Evolutionary conservation across 1,140 invertebrate species (phyloP).

Genomic region (Melanaphis sacchari): DNA sequence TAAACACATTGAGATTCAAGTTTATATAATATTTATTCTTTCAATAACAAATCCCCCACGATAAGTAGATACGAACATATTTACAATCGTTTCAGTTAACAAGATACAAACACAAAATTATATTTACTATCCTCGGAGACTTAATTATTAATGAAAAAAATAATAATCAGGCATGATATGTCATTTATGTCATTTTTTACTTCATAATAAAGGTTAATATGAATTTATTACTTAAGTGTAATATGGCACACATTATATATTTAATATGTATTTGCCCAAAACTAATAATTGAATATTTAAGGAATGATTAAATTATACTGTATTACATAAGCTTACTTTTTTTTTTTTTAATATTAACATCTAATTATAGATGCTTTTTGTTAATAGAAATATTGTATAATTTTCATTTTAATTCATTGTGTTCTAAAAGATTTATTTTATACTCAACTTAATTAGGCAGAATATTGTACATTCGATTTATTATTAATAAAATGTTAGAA

Average conservation of each 20-base stretch:
- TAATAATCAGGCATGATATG: not conserved
- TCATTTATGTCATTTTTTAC: no score
- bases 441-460: not conserved
- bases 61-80: not conserved
- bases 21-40: not conserved
- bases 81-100: not conserved
- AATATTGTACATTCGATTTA: not conserved
- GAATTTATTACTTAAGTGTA: not conserved
- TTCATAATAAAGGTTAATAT: not conserved
- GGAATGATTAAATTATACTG: not conserved
- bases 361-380: not conserved
- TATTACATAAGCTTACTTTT: not conserved
- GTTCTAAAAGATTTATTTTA: not conserved
- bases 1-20: not conserved
- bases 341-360: no score
- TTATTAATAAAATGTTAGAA: not conserved
- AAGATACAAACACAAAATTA: not conserved
- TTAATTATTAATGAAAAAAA: not conserved
- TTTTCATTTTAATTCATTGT: not conserved
- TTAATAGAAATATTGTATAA: not conserved
- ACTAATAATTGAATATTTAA: not conserved
- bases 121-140: not conserved
- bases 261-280: not conserved
- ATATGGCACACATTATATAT: not conserved
- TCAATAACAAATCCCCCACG: not conserved